Base-by-base conservation (phyloP, 2,113 vertebrate genomes). In the Leucoraja erinaceus region DNA sequence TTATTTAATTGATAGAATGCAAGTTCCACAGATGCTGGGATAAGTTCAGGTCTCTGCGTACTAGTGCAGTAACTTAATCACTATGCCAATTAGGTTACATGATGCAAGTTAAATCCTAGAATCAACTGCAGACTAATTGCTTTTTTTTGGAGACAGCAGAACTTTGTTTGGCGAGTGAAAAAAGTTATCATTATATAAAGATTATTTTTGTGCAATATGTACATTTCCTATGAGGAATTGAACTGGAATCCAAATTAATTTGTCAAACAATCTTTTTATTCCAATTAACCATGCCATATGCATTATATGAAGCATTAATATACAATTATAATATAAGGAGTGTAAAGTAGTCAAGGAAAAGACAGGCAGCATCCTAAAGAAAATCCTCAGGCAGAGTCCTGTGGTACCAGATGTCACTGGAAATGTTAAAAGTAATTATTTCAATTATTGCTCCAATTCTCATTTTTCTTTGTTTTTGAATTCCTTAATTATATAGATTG, bases 371-470 rank as follows among this genome's bases (percentile, higher is more conserved):
- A 14, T 38, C 33, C 66, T 14, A 12, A 91, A 91, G 54, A 90
- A 18, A 47, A 91, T 25, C 90, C 90, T 28, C 66, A 10, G 90
- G 90, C 90, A 74, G 6, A 47, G 66, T 91, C 33, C 68, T 74
- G 66, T 74, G 68, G 90, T 54, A 72, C 47, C 28, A 72, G 90
- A 91, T 33, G 88, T 38, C 88, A 91, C 20, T 72, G 66, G 18
- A 91, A 91, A 47, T 72, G 38, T 91, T 91, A 47, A 12, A 74
- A 91, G 90, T 74, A 91, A 91, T 91, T 91, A 91, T 91, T 91
- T 91, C 90, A 91, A 91, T 91, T 91, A 91, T 47, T 91, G 72
- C 70, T 25, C 33, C 66, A 91, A 47, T 70, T 91, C 33, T 91
- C 70, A 38, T 54, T 22, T 47, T 28, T 3, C n/a, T 63, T 47